phyloP scores from a whole-genome alignment of 2,888 invertebrate species.

The Euspilapteryx auroguttella region DNA sequence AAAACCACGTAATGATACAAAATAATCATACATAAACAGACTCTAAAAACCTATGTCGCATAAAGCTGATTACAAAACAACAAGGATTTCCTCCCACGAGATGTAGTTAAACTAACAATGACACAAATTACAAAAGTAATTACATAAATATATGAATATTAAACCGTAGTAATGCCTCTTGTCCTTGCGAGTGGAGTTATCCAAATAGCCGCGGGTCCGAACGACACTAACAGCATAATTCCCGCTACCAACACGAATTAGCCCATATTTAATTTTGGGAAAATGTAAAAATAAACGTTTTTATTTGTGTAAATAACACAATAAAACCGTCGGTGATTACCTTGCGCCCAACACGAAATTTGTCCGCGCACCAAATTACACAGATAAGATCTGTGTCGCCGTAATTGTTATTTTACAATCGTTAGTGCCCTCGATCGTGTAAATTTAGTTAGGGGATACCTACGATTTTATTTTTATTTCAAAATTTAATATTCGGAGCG shows the following conservation, averaged over 20 bases:
- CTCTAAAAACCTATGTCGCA: slow-evolving; percentile 22
- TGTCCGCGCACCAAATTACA: slow-evolving; percentile 44
- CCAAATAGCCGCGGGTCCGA: slow-evolving; percentile 24
- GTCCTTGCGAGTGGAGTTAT: slow-evolving; percentile 14
- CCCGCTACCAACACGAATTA: slow-evolving; percentile 35
- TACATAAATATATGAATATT: slow-evolving; percentile 31
- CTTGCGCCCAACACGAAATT: slow-evolving; percentile 28
- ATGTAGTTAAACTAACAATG: slow-evolving; percentile 34
- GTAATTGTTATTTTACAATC: slow-evolving; percentile 54
- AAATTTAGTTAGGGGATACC: slow-evolving; percentile 56
- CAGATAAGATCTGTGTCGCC: slow-evolving; percentile 50
- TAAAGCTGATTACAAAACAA: slow-evolving; percentile 38
- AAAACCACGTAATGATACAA: slow-evolving; percentile 33
- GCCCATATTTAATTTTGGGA: slow-evolving; percentile 60
- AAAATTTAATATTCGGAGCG: slow-evolving; percentile 29
- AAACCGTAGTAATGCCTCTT: slow-evolving; percentile 11
- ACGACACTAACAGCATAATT: slow-evolving; percentile 42
- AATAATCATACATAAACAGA: slow-evolving; percentile 39
- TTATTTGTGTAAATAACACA: slow-evolving; percentile 63
- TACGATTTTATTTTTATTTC: slow-evolving; percentile 25
- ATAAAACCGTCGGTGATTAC: slow-evolving; percentile 51
- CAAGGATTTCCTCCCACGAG: slow-evolving; percentile 39
- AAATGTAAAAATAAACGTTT: slow-evolving; percentile 62
- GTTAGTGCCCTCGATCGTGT: slow-evolving; percentile 49
- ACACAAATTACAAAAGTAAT: slow-evolving; percentile 31